Evolutionary conservation across 2,797 vertebrate species (phyloP), one percentile per base, ranked within the genome.

Genomic region (Erethizon dorsatum): DNA sequence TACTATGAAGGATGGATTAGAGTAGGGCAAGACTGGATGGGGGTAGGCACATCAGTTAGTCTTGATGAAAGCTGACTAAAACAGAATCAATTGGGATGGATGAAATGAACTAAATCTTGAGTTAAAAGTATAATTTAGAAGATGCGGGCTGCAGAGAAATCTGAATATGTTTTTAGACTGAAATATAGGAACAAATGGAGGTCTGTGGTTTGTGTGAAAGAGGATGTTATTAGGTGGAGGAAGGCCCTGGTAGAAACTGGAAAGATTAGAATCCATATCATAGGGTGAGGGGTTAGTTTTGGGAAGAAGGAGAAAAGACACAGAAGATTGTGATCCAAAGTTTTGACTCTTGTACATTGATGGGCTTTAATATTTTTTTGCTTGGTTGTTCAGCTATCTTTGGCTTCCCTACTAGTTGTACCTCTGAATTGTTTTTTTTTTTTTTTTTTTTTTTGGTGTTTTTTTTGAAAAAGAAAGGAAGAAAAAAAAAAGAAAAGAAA

Each of bases 161-260:
- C 31, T n/a, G 28, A 91, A 41, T 5, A 22, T 78, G n/a, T 50
- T 84, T 92, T 97, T 90, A 95, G 41, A 77, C 6, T 84, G 37
- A 93, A 26, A 26, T 94, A n/a, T 82, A 95, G 37, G 26, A 86
- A 88, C 8, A 11, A 45, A 47, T 71, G 15, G 71, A 88, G 12
- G 5, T 69, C 5, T 18, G 0, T 84, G 45, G 47, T 69, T 95
- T 80, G 4, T 63, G 71, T 59, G 52, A 54, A 18, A 85, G 15
- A 83, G 13, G 1, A 4, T 67, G 20, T 79, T 63, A 41, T 41
- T 56, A 83, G 2, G 45, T 59, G 37, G 5, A 69, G 24, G 20
- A 56, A 47, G 61, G 15, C 52, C n/a, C 54, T 89, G 28, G 33
- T 33, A 79, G 28, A 79, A 12, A 61, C 26, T 75, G 50, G 56